Percentiles rank a stretch among this genome's conserved stretches.
These are phyloP conservation scores for Trichoplusia ni DNA, from an alignment of 1,140 invertebrate species.

Conservation along the genomic window DNA sequence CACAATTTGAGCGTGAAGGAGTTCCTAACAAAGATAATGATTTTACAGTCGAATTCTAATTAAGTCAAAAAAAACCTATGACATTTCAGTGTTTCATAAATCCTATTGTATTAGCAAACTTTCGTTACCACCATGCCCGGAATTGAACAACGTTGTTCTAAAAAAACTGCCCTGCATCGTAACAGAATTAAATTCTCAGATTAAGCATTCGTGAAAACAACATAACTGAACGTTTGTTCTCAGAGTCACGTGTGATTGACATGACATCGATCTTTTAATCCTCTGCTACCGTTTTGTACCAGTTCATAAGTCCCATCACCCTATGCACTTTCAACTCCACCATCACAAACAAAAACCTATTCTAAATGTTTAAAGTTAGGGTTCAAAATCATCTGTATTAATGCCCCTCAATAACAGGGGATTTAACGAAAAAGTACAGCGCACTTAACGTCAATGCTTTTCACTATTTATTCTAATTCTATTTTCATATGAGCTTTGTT, in stretches of 20 bases:
- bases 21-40: too few species aligned
- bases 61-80: too few species aligned
- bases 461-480: slow-evolving; percentile 73
- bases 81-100: too few species aligned
- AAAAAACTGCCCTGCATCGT: too few species aligned
- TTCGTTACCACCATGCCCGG: too few species aligned
- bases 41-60: too few species aligned
- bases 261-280: slow-evolving; percentile 67
- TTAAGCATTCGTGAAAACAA: neutral
- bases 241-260: slow-evolving; percentile 33
- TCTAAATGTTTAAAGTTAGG: neutral
- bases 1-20: too few species aligned
- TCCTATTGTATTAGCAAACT: too few species aligned
- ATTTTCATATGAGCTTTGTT: slow-evolving; percentile 63
- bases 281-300: slow-evolving; percentile 9
- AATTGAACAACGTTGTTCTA: too few species aligned
- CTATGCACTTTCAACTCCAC: neutral
- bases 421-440: slow-evolving; percentile 59
- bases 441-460: slow-evolving; percentile 72
- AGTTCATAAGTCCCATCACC: slow-evolving; percentile 1
- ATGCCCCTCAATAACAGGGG: neutral
- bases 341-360: neutral
- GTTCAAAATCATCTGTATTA: neutral
- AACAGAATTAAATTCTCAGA: neutral
- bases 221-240: slow-evolving; percentile 34